These are phyloP conservation scores for Nephrocerus scutellatus DNA, from an alignment of 2,888 invertebrate genomes.

Conservation along the genomic window DNA sequence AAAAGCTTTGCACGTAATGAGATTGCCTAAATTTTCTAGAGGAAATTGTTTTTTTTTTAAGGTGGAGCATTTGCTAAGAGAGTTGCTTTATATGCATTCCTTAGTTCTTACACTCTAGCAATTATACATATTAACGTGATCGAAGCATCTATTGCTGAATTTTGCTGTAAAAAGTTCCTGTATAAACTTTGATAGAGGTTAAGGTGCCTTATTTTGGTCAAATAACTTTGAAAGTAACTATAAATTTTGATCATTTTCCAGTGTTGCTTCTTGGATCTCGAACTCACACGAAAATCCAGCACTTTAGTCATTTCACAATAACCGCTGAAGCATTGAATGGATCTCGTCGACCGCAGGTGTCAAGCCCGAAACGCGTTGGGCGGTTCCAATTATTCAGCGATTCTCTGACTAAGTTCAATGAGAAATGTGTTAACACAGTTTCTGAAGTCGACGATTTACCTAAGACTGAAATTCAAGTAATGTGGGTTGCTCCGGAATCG, in stretches of 20 bases:
- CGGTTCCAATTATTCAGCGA: slow-evolving; percentile 65
- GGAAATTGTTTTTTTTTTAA: too few species aligned
- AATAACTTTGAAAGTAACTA: too few species aligned
- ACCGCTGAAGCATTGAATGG: slow-evolving; percentile 54
- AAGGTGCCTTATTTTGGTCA: too few species aligned
- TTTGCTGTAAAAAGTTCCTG: too few species aligned
- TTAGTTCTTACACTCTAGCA: too few species aligned
- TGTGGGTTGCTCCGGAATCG: slow-evolving; percentile 83
- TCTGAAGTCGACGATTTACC: slow-evolving; percentile 70
- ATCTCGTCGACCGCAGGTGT: slow-evolving; percentile 36
- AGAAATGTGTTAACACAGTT: slow-evolving; percentile 78
- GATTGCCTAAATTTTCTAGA: too few species aligned
- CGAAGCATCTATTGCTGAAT: too few species aligned
- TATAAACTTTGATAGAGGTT: too few species aligned
- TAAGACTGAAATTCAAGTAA: slow-evolving; percentile 79
- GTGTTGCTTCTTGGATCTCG: slow-evolving; percentile 63
- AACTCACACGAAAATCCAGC: slow-evolving; percentile 60
- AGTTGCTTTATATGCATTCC: too few species aligned
- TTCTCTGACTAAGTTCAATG: slow-evolving; percentile 57
- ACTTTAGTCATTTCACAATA: slow-evolving; percentile 74
- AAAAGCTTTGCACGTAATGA: too few species aligned
- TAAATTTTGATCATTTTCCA: slow-evolving; percentile 42
- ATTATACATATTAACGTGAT: too few species aligned
- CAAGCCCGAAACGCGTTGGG: slow-evolving; percentile 56
- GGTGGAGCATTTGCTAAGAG: too few species aligned